Evolutionary conservation across 2,797 vertebrate genomes (phyloP).

Genomic region (Lemur catta): DNA sequence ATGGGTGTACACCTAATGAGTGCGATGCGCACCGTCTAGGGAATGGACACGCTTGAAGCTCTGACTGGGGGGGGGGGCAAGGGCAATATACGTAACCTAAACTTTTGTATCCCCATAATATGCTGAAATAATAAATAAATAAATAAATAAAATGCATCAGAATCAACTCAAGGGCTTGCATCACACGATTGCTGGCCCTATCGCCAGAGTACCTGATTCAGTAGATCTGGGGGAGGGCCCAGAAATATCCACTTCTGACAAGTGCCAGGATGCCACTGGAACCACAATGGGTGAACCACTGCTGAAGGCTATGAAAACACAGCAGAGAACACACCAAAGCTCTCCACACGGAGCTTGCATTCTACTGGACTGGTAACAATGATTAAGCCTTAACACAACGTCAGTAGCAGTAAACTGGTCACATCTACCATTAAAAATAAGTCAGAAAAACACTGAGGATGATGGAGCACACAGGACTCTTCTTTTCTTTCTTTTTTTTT

Average conservation of each 20-base stretch:
- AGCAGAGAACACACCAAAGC: not conserved
- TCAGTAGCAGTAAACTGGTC: not conserved
- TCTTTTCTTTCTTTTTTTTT: not conserved
- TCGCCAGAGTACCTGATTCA: not conserved
- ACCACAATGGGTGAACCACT: not conserved
- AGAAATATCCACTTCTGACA: not conserved
- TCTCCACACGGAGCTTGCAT: not conserved
- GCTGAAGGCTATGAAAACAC: not conserved
- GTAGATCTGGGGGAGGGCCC: not conserved
- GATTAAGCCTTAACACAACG: not conserved
- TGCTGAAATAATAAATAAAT: no score
- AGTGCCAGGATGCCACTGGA: not conserved
- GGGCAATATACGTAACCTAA: no score
- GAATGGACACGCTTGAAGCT: no score
- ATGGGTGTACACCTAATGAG: not conserved
- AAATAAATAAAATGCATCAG: not conserved
- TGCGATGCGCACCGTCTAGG: no score
- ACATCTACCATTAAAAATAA: not conserved
- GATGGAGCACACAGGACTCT: not conserved
- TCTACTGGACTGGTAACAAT: not conserved
- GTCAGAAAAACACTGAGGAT: not conserved
- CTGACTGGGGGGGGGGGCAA: no score
- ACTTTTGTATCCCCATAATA: no score
- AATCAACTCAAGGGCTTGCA: not conserved
- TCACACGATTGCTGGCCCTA: not conserved